Base-by-base conservation (phyloP, 2,113 vertebrate genomes). In the Podarcis muralis region DNA sequence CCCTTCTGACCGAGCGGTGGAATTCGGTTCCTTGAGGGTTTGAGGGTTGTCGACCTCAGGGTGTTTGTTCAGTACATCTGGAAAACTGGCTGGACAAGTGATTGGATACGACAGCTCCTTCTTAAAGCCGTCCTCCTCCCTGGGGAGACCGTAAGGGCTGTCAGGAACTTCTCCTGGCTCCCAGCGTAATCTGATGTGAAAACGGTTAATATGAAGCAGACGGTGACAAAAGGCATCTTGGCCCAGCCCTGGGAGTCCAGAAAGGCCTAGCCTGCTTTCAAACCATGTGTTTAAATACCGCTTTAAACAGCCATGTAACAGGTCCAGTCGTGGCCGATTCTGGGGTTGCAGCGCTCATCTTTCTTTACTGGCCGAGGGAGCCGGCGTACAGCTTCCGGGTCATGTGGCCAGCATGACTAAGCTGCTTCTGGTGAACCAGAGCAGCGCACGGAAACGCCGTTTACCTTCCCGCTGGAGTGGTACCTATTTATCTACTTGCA, bases 1-100 rank as follows among this genome's bases (percentile, higher is more conserved):
- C 77, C 53, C 66, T 91, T 92, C 81, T 43, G 71, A 72, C 85
- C 0, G 0, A 81, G 22, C 13, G 86, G 59, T 69, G 87, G 89
- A 22, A 12, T 13, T 86, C 37, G 82, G 12, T 7, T 81, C 65
- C 90, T 65, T n/a, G 13, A 78, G 20, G 6, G 11, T 68, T 0
- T 71, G 16, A 62, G 81, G 15, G 48, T 48, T 88, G 80, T 74
- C 4, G 4, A 4, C 22, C 5, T 37, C 86, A 16, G 32, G 69
- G 81, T 6, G 30, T 25, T 37, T 71, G 72, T 57, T 71, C 3
- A 48, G 30, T 2, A 2, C 0, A 9, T 59, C 87, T 89, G 88
- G 83, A 89, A 89, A 93, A 79, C 30, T 37, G 13, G 71, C 7
- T 8, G 81, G 25, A 53, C 32, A 89, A 86, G 66, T 0, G 15